Base-by-base conservation (phyloP, 2,113 vertebrate genomes). In the Chaenocephalus aceratus region DNA sequence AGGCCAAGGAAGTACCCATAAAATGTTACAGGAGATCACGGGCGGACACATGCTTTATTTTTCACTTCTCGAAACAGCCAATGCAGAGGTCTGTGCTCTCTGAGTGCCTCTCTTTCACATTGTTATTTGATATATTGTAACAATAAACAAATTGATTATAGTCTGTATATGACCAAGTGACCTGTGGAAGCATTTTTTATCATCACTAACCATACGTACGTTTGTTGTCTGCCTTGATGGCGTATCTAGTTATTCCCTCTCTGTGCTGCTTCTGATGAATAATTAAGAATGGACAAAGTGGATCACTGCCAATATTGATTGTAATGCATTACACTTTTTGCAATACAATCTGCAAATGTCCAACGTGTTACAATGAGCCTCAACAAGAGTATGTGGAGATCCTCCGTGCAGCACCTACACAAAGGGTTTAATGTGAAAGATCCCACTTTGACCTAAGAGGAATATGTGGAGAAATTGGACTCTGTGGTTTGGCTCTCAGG, bases 271-370 rank as follows among this genome's bases (percentile, higher is more conserved):
- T 82, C 72, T 83, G 79, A 80, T 84, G 34, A 84, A 87, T 84
- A 80, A 87, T 89, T 91, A 87, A 77, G 61, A 73, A 59, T 75
- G 69, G 63, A 77, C 67, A 87, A 84, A 80, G 65, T 70, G 72
- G 80, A 88, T 74, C 41, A 26, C 53, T 83, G 79, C 75, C 76
- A 89, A 36, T 68, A 80, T 72, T 80, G 79, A 84, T 63, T 61
- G 78, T 52, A 54, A 71, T 63, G 63, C 69, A 74, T 77, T 61
- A 77, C 81, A 60, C 34, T 45, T 69, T 72, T 57, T 57, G 74
- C 49, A 84, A 63, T 30, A 56, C 46, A 75, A 62, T 75, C 60
- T 45, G 34, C 72, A 72, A 41, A 48, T 23, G 83, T 77, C 18
- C 8, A 80, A 67, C 10, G 45, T 63, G n/a, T 62, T 60, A 63